phyloP scores from a whole-genome alignment of 2,113 vertebrate species.

The Mesocricetus auratus region DNA sequence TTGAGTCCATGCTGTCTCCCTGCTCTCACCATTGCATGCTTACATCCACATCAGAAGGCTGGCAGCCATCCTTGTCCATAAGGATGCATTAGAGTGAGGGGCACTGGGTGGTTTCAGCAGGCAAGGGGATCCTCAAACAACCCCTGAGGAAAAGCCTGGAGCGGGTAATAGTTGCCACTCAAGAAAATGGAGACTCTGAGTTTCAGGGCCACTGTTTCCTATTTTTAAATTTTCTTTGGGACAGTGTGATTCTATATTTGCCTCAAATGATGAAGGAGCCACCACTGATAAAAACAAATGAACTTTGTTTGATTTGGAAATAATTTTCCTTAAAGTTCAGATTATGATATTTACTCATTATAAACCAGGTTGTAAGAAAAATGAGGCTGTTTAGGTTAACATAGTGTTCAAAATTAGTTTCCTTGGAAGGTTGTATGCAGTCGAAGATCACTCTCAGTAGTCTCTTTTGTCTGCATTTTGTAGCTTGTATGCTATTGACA shows the following conservation, averaged over 20 bases:
- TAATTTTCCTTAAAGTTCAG: constrained; percentile 69
- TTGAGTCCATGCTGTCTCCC: neutral
- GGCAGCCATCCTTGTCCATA: neutral
- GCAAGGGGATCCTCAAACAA: neutral
- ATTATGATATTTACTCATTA: constrained; percentile 62
- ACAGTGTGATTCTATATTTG: constrained; percentile 1
- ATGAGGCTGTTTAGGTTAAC: constrained; percentile 57
- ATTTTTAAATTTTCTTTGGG: neutral
- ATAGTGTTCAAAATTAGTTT: constrained; percentile 26
- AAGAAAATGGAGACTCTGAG: neutral
- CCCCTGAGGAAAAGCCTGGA: neutral
- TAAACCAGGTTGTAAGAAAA: constrained; percentile 64
- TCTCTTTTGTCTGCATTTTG: constrained; percentile 58
- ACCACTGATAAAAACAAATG: constrained; percentile 44
- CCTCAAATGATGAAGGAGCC: neutral
- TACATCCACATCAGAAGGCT: neutral
- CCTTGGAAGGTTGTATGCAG: constrained; percentile 29
- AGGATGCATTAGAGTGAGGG: no score
- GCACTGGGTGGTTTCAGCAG: neutral
- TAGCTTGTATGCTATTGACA: neutral
- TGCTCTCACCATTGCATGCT: neutral
- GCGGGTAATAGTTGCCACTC: accelerated
- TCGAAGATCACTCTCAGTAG: constrained; percentile 8
- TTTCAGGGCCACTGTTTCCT: neutral
- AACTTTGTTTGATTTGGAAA: constrained; percentile 49